Percentiles rank a stretch among this genome's conserved stretches.
phyloP scores from a whole-genome alignment of 2,888 invertebrate species.

The Chalcis sispes region DNA sequence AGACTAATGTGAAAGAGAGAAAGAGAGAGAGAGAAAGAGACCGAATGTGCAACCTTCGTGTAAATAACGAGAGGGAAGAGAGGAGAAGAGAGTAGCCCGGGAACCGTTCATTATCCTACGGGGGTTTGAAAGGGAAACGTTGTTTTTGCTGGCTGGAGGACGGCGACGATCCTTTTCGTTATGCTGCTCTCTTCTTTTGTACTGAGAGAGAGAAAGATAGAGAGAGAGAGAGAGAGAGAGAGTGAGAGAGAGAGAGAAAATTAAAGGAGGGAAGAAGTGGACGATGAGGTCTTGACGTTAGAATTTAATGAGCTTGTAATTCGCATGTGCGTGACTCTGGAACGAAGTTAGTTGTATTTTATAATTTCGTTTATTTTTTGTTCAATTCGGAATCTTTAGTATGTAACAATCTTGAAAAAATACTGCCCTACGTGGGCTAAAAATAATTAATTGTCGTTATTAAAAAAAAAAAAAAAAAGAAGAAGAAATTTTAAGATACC shows the following conservation, averaged over 20 bases:
- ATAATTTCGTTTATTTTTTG: too few species aligned
- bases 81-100: neutral
- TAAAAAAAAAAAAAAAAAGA: too few species aligned
- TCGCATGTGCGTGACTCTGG: neutral
- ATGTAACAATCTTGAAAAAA: too few species aligned
- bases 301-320: constrained; percentile 25
- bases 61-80: constrained; percentile 17
- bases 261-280: neutral
- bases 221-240: too few species aligned
- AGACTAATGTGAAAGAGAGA: constrained; percentile 14
- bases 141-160: constrained; percentile 19
- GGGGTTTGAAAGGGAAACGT: constrained; percentile 41
- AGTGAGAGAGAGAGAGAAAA: too few species aligned
- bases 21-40: neutral
- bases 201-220: neutral
- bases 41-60: neutral
- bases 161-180: constrained; percentile 14
- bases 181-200: neutral
- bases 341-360: too few species aligned
- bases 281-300: neutral
- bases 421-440: too few species aligned
- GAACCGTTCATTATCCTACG: constrained; percentile 25
- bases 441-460: too few species aligned
- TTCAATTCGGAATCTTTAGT: too few species aligned
- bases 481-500: too few species aligned